A percentile compares a stretch with the other conserved stretches of the same genome.
These are phyloP conservation scores for Dasysyrphus albostriatus DNA, from an alignment of 2,888 invertebrate species.

Conservation along the genomic window DNA sequence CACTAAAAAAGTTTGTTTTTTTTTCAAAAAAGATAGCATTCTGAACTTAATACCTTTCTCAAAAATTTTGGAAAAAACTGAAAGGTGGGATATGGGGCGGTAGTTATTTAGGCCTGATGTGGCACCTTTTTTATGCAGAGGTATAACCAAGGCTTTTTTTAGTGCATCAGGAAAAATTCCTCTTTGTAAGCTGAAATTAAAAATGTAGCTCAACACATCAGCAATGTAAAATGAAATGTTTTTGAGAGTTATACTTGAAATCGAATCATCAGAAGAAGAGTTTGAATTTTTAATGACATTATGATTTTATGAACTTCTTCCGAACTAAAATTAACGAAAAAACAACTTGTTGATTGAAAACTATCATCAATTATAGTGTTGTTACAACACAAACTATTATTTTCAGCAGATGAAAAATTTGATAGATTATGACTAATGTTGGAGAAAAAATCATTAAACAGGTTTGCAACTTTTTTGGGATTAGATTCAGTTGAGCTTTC, in stretches of 20 bases:
- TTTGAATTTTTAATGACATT: neutral
- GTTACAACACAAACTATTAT: too few species aligned
- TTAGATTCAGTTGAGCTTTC: too few species aligned
- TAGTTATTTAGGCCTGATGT: slow-evolving; percentile 18
- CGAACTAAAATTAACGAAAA: too few species aligned
- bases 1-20: neutral
- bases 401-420: too few species aligned
- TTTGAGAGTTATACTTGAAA: slow-evolving; percentile 7
- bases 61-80: slow-evolving; percentile 35
- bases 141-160: neutral
- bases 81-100: slow-evolving; percentile 20
- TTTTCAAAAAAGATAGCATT: neutral
- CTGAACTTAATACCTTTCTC: neutral
- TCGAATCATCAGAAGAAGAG: slow-evolving; percentile 9
- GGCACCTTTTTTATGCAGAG: slow-evolving; percentile 34
- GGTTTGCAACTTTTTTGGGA: too few species aligned
- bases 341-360: too few species aligned
- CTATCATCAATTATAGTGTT: too few species aligned
- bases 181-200: slow-evolving; percentile 12
- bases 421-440: too few species aligned
- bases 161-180: neutral
- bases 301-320: too few species aligned
- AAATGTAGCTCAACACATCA: slow-evolving; percentile 22
- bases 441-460: too few species aligned
- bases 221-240: slow-evolving; percentile 5